Percentiles rank a stretch among this genome's conserved stretches.
These are phyloP conservation scores for Trissolcus japonicus DNA, from an alignment of 2,888 invertebrate species.

Conservation along the genomic window DNA sequence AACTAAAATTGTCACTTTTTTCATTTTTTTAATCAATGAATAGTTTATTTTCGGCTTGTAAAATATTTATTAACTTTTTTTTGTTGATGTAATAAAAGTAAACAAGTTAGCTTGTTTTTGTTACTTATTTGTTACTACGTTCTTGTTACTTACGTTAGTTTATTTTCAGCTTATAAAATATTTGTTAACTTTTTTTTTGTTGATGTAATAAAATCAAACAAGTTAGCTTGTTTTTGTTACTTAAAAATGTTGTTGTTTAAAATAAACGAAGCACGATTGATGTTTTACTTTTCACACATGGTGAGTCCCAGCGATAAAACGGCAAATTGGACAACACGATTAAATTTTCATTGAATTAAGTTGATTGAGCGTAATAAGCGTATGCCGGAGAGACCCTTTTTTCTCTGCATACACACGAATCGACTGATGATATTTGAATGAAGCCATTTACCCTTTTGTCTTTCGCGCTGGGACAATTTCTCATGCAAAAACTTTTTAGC, in stretches of 20 bases:
- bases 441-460: slow-evolving; percentile 43
- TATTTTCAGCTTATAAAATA: too few relatives aligned
- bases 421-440: slow-evolving; percentile 48
- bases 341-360: slow-evolving; percentile 50
- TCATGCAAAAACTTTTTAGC: slow-evolving; percentile 10
- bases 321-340: slow-evolving; percentile 39
- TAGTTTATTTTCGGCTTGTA: too few relatives aligned
- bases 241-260: too few relatives aligned
- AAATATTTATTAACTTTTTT: too few relatives aligned
- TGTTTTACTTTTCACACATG: slow-evolving; percentile 15
- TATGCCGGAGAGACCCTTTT: slow-evolving; percentile 41
- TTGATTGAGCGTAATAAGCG: slow-evolving; percentile 52
- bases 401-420: slow-evolving; percentile 43
- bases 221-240: not conserved
- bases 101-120: not conserved
- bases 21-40: too few relatives aligned
- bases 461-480: slow-evolving; percentile 33
- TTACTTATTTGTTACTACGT: too few relatives aligned
- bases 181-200: too few relatives aligned
- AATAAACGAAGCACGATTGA: too few relatives aligned
- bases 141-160: too few relatives aligned
- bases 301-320: slow-evolving; percentile 11
- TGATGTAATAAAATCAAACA: too few relatives aligned
- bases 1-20: too few relatives aligned
- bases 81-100: too few relatives aligned